Evolutionary conservation across 1,140 invertebrate genomes (phyloP).

Genomic region (Aphelinus atriplicis): DNA sequence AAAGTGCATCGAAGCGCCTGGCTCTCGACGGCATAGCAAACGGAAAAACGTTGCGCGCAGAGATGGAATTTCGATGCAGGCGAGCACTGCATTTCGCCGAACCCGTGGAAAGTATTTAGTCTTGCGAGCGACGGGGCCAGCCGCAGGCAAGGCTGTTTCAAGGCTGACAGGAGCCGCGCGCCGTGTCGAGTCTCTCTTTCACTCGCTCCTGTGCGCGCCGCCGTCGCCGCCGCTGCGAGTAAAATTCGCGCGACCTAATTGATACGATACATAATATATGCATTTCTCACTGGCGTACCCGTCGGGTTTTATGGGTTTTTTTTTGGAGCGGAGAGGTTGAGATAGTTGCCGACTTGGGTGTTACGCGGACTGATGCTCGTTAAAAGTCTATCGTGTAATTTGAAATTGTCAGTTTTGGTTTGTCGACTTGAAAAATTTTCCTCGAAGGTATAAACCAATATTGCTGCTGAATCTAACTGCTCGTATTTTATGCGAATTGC

Average conservation of each 20-base stretch:
- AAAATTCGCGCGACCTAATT: conserved; percentile 22
- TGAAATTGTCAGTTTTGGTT: no score
- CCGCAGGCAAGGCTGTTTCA: conserved; percentile 51
- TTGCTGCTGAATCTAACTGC: no score
- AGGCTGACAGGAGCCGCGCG: conserved; percentile 44
- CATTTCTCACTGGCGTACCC: no score
- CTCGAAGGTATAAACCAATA: no score
- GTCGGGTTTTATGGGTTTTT: no score
- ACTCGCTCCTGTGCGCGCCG: conserved; percentile 10
- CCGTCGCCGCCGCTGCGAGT: neutral
- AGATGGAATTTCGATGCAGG: neutral
- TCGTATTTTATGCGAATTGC: no score
- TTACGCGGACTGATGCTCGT: no score
- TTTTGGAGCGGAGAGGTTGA: no score
- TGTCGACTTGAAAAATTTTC: no score
- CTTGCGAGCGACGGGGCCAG: conserved; percentile 39
- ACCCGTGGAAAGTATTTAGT: neutral
- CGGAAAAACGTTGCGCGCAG: neutral
- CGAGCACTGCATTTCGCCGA: neutral
- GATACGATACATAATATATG: neutral
- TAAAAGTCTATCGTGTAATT: no score
- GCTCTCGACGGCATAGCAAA: neutral
- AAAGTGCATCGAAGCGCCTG: neutral
- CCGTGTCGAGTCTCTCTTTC: conserved; percentile 16
- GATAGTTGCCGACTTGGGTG: no score